Conservation (phyloP, 2,797 vertebrate species). For the Rhadinocentrus ornatus region DNA sequence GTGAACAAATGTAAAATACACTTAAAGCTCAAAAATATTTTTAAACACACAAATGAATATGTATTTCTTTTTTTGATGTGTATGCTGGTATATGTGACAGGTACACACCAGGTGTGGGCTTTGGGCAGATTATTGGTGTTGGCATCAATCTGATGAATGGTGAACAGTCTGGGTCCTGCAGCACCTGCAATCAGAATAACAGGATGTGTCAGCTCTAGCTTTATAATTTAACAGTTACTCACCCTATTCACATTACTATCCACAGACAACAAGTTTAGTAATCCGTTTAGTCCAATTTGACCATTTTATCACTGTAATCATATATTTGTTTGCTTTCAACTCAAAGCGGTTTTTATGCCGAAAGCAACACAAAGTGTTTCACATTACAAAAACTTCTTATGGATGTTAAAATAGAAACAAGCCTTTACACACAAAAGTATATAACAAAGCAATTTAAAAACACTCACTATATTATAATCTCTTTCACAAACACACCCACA, state of each 20-base stretch:
- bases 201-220: constrained; percentile 2
- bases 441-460: no score
- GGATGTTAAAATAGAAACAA: no score
- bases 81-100: background rate
- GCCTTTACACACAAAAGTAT: no score
- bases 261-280: no score
- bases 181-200: constrained; percentile 83
- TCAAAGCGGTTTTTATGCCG: background rate
- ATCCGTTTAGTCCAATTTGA: no score
- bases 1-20: no score
- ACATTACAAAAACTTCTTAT: no score
- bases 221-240: background rate
- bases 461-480: no score
- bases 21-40: background rate
- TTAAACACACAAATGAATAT: no score
- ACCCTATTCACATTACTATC: no score
- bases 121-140: constrained; percentile 96
- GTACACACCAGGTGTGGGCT: constrained; percentile 93
- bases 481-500: no score
- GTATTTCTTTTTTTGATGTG: background rate
- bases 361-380: no score
- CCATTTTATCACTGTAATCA: background rate
- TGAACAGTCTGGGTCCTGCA: constrained; percentile 95
- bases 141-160: constrained; percentile 98
- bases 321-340: background rate